Evolutionary conservation across 2,113 vertebrate species (phyloP).

Genomic region (Gallinago media): DNA sequence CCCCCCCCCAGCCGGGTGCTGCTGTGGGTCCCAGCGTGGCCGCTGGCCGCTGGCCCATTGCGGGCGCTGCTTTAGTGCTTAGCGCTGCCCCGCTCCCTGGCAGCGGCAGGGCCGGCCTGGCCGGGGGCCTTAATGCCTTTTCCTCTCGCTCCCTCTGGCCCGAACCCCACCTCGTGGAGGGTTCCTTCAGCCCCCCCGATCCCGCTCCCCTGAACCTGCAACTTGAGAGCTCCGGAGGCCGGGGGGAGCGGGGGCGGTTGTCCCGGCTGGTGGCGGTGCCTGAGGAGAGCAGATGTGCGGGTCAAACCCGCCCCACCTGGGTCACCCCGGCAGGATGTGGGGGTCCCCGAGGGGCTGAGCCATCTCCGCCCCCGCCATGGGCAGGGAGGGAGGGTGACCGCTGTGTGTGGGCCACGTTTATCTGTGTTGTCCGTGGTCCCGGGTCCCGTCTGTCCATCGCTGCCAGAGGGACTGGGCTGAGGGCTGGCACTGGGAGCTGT

Average conservation of each 20-base stretch:
- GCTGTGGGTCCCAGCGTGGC: not conserved
- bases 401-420: not conserved
- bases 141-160: not conserved
- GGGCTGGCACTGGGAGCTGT: not conserved
- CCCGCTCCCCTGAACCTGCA: not conserved
- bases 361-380: accelerated
- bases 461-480: accelerated
- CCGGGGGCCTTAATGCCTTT: not conserved
- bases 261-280: not conserved
- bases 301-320: not conserved
- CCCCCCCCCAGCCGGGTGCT: not conserved
- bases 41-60: not conserved
- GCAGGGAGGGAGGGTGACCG: not conserved
- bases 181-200: accelerated
- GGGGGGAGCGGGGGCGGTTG: accelerated
- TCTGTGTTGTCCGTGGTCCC: accelerated
- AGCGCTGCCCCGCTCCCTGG: not conserved
- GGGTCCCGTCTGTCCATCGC: accelerated
- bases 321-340: not conserved
- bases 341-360: not conserved
- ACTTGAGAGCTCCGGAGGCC: not conserved
- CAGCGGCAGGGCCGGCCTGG: not conserved
- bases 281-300: accelerated
- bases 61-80: not conserved
- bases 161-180: not conserved